Conservation (phyloP, 1,140 invertebrate species). For the Halesus radiatus region DNA sequence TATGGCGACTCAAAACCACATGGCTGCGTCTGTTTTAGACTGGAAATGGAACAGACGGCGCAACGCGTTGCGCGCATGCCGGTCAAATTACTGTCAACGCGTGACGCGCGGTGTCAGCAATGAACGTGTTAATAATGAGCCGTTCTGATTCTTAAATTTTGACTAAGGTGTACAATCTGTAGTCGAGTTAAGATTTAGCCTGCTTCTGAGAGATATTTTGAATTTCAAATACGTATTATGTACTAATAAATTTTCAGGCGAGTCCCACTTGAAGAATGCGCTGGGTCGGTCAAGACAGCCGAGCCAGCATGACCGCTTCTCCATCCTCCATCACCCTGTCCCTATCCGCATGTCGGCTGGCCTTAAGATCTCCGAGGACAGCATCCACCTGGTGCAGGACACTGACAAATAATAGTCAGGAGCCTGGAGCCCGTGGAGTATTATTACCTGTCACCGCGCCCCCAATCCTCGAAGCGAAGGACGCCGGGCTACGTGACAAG, state of each 20-base stretch:
- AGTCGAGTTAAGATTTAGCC: too few species aligned
- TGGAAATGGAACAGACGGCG: too few species aligned
- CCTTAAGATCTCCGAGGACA: constrained; percentile 61
- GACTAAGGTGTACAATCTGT: too few species aligned
- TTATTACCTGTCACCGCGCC: neutral
- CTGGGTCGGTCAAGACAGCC: constrained; percentile 60
- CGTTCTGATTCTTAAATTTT: too few species aligned
- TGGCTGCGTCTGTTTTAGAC: too few species aligned
- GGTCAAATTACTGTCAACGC: too few species aligned
- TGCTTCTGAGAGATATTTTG: neutral
- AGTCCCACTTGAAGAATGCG: constrained; percentile 65
- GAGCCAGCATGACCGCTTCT: constrained; percentile 63
- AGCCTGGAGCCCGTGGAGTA: neutral
- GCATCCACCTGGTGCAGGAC: constrained; percentile 64
- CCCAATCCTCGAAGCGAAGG: neutral
- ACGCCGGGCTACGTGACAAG: neutral
- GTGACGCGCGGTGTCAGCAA: too few species aligned
- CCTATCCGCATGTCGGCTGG: constrained; percentile 61
- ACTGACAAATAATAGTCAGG: constrained; percentile 63
- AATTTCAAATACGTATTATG: neutral
- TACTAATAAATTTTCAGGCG: constrained; percentile 58
- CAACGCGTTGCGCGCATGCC: too few species aligned
- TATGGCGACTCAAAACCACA: too few species aligned
- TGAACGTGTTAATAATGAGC: too few species aligned
- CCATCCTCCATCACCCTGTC: constrained; percentile 64